Evolutionary conservation across 1,140 invertebrate species (phyloP), one percentile per base, ranked within the genome.

Genomic region (Aphelenchoides besseyi): DNA sequence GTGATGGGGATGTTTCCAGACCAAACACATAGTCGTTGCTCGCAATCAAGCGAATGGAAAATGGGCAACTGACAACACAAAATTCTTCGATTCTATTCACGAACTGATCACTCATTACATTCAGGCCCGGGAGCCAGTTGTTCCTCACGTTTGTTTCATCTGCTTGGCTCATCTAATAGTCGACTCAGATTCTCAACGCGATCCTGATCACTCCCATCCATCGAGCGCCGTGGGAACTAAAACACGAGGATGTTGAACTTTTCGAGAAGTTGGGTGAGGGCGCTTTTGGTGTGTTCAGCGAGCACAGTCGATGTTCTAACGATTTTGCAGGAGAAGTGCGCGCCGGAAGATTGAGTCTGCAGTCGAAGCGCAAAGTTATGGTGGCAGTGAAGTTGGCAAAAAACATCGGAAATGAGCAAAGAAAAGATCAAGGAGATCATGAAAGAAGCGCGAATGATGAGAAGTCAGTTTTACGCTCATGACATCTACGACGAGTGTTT

Each of bases 221-320:
- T 16, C 73, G 73, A 9, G 70, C 78, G 62, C 28, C 16, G 2
- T 75, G 74, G 74, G 74, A 75, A 36, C 36, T 75, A 1, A n/a
- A 26, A 9, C 74, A 75, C 29, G 68, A 69, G 12, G 53, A 75
- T 28, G 73, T 75, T n/a, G n/a, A n/a, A n/a, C 33, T n/a, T 23
- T 12, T 12, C 41, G 23, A 48, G 41, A 48, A 48, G 41, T 23
- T 23, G 23, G 12, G 12, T 48, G 77, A 79, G 28, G 74, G 74
- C 0, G 76, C 74, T 23, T 48, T 48, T 23, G 12, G 41, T 48
- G 12, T 23, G 41, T 48, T 48, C 41, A 69, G 18, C 30, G 2
- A 75, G 78, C 28, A 73, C 59, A n/a, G 9, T 75, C 16, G 74
- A 75, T 18, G 70, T 74, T 48, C 75, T 75, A 16, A 75, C 74